Percentiles rank a stretch among this genome's conserved stretches.
Evolutionary conservation across 2,797 vertebrate genomes (phyloP).

Genomic region (Crocodylus rhombifer): DNA sequence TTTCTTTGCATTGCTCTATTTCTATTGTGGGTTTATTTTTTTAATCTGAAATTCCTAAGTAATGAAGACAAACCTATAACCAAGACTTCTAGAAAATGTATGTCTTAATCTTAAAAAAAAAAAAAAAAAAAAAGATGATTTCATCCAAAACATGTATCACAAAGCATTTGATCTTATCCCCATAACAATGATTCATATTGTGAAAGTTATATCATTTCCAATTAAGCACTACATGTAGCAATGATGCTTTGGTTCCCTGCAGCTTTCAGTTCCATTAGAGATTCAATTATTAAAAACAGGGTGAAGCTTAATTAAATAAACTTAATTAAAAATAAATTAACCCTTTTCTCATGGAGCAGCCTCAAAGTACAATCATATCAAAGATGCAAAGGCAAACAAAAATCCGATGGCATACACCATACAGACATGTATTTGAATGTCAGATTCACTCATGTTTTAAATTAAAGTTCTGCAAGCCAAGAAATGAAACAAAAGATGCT

Average conservation of each 20-base stretch:
- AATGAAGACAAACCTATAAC: slow-evolving; percentile 2
- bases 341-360: slow-evolving; percentile 55
- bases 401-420: slow-evolving; percentile 1
- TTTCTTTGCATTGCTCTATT: background rate
- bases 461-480: background rate
- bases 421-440: background rate
- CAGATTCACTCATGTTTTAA: slow-evolving; percentile 2
- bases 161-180: slow-evolving; percentile 10
- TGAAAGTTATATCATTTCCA: slow-evolving; percentile 61
- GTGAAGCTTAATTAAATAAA: slow-evolving; percentile 73
- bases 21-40: background rate
- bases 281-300: slow-evolving; percentile 66
- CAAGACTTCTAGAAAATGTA: slow-evolving; percentile 5
- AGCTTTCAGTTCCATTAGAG: slow-evolving; percentile 59
- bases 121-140: slow-evolving; percentile 23
- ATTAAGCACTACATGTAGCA: slow-evolving; percentile 51
- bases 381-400: slow-evolving; percentile 45
- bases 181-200: slow-evolving; percentile 47
- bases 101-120: background rate
- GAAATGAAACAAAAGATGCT: background rate
- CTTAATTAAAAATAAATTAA: slow-evolving; percentile 75
- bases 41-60: background rate
- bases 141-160: slow-evolving; percentile 15
- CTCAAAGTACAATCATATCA: slow-evolving; percentile 2
- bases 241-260: slow-evolving; percentile 55